phyloP scores from a whole-genome alignment of 2,797 vertebrate genomes.

The Denticeps clupeoides region DNA sequence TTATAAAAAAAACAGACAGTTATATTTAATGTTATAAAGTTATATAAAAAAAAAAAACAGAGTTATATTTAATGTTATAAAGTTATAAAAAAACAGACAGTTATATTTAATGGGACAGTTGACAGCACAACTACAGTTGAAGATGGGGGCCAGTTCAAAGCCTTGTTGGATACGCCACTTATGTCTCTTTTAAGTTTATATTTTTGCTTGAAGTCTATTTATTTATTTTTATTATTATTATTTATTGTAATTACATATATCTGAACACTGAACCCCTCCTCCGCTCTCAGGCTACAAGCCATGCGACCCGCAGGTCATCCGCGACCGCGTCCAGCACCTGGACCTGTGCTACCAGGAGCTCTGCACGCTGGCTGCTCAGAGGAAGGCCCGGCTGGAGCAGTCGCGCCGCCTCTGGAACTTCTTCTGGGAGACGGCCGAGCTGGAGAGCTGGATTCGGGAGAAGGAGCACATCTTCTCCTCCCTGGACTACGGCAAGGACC shows the following conservation, averaged over 20 bases:
- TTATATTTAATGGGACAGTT: too few relatives aligned
- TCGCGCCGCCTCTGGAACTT: constrained; percentile 86
- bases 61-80: too few relatives aligned
- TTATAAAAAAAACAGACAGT: too few relatives aligned
- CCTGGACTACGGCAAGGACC: constrained; percentile 86
- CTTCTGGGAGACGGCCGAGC: constrained; percentile 85
- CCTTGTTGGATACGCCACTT: too few relatives aligned
- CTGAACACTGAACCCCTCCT: neutral
- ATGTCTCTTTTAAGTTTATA: too few relatives aligned
- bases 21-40: too few relatives aligned
- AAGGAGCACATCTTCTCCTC: constrained; percentile 91
- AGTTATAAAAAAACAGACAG: too few relatives aligned
- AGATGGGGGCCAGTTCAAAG: too few relatives aligned
- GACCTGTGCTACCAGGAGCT: constrained; percentile 79
- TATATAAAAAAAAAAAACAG: too few relatives aligned
- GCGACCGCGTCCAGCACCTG: constrained; percentile 77
- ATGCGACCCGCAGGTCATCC: constrained; percentile 90
- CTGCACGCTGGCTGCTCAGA: constrained; percentile 63
- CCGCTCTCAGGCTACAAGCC: constrained; percentile 75
- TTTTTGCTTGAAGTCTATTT: too few relatives aligned
- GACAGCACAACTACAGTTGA: too few relatives aligned
- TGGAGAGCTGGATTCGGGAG: constrained; percentile 91
- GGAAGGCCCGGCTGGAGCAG: constrained; percentile 73
- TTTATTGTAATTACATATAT: neutral
- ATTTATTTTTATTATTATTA: too few relatives aligned